Base-by-base conservation (phyloP, 2,113 vertebrate species). In the Podiceps cristatus region DNA sequence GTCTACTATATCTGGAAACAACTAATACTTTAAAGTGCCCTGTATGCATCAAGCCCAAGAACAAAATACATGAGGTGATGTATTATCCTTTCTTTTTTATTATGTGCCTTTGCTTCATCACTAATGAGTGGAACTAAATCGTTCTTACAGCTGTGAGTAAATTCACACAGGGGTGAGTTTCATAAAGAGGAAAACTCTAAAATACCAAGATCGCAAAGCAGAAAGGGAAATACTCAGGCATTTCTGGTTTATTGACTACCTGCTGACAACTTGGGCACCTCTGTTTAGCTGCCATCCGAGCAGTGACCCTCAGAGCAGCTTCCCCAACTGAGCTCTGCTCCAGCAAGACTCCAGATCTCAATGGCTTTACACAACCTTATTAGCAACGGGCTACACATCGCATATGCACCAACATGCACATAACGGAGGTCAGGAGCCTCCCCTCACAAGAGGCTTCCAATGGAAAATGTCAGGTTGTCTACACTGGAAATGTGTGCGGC, bases 1-100 rank as follows among this genome's bases (percentile, higher is more conserved):
- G 7, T 90, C 93, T 92, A 90, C 80, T 86, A 23, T 75, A 83
- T 71, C 76, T 76, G 85, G 94, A 96, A 97, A 96, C 92, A 97
- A 49, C 75, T 74, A 95, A 73, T 93, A 83, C 56, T 94, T 96
- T 90, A 66, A 94, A 91, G 71, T 58, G 47, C 50, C 59, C 59
- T 73, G n/a, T 40, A 93, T 75, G 66, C 58, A 78, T 76, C 77
- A 58, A 93, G 81, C 14, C n/a, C 14, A 7, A 74, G 23, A 93
- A 91, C 23, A 95, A 90, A 96, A 96, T 82, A 82, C 50, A 94
- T 91, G 60, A 85, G 69, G n/a, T 90, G 89, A 91, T 90, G 93
- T 72, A 88, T 89, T 93, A 90, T 58, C 50, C 86, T 79, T 88
- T 88, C 40, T 69, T 79, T 86, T 94, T 95, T 87, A 88, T 91